Percentiles rank a stretch among this genome's conserved stretches.
Evolutionary conservation across 1,140 invertebrate species (phyloP).

Genomic region (Contarinia nasturtii): DNA sequence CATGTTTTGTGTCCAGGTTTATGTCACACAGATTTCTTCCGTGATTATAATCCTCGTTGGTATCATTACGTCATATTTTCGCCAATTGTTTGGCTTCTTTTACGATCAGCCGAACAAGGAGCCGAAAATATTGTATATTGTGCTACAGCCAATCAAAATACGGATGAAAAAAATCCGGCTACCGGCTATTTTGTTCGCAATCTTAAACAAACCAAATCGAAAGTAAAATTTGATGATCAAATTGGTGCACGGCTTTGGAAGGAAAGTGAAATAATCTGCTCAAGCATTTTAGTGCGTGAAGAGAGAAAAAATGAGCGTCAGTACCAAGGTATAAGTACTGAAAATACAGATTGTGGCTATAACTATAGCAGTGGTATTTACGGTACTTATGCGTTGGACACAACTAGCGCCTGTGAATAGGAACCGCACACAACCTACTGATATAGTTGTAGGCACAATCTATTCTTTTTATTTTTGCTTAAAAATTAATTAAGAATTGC

Average conservation of each 20-base stretch:
- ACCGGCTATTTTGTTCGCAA: conserved; percentile 52
- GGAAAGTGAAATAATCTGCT: conserved; percentile 35
- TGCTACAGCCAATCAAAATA: conserved; percentile 31
- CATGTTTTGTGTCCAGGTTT: conserved; percentile 70
- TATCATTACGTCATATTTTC: conserved; percentile 48
- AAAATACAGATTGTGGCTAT: no score
- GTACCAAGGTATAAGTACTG: no score
- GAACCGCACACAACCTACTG: no score
- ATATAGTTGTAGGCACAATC: no score
- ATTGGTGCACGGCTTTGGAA: conserved; percentile 48
- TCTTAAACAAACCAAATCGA: conserved; percentile 42
- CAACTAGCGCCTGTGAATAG: no score
- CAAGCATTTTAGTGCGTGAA: not conserved
- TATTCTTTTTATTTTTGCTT: no score
- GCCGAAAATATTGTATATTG: conserved; percentile 58
- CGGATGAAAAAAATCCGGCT: conserved; percentile 22
- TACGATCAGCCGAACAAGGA: conserved; percentile 55
- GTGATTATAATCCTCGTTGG: conserved; percentile 44
- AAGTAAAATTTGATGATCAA: conserved; percentile 36
- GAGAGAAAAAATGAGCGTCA: no score
- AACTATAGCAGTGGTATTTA: no score
- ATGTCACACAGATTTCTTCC: conserved; percentile 56
- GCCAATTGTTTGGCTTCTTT: conserved; percentile 45
- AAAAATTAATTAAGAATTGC: no score
- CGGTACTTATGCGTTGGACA: no score